Base-by-base conservation (phyloP, 2,113 vertebrate genomes). In the Phrynosoma blainvillii region DNA sequence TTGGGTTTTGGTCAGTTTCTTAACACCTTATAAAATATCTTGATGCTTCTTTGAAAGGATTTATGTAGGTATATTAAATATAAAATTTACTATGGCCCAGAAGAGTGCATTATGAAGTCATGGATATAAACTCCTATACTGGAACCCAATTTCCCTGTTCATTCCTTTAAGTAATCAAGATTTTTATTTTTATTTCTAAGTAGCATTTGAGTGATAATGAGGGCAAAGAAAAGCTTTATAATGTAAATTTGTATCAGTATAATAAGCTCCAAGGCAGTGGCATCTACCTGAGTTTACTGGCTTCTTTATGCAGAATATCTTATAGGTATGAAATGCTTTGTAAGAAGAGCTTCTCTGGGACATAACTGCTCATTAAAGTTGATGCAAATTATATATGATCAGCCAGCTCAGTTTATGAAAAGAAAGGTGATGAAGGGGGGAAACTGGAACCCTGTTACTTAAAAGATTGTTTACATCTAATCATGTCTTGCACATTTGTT, bases 331-430 rank as follows among this genome's bases (percentile, higher is more conserved):
- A 88, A 84, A 59, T 84, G 59, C 65, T 59, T 20, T 73, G 77
- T 81, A 52, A 87, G 78, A 81, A 80, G 83, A 70, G 74, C 81
- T 84, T 36, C 18, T 83, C 74, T 83, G 42, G 30, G 2, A 78
- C 62, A 30, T 70, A 88, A 65, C 23, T 56, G 80, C n/a, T 88
- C 87, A 84, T 88, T 88, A 88, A 84, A 88, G 74, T 70, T 88
- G 87, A 78, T 88, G 74, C 81, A 88, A 88, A 84, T 77, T 78
- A 84, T 71, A 84, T 88, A 78, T 84, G 73, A 88, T 88, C 84
- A 88, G 65, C 75, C 81, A 88, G 74, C 81, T 84, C 80, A 83
- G 70, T 42, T 68, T 73, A 76, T 84, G 68, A 73, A 79, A 59
- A 88, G 62, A 56, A 68, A 88, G 77, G 42, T 4, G 27, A 42